phyloP scores from a whole-genome alignment of 2,797 vertebrate genomes.

The Ctenopoma multispine region DNA sequence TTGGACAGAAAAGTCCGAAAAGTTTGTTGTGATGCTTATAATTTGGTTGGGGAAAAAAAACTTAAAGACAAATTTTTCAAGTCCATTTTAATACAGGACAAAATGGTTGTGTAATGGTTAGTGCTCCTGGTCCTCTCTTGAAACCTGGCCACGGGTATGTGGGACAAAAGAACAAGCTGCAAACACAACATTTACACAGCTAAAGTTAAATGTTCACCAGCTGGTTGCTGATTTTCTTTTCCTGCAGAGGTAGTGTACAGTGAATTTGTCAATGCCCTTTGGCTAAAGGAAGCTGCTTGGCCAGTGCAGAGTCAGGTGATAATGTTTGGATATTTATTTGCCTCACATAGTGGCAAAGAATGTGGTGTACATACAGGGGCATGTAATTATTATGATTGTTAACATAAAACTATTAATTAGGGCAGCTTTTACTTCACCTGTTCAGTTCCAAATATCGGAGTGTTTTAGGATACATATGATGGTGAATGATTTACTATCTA shows the following conservation, averaged over 20 bases:
- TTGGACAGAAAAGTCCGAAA: too few species aligned
- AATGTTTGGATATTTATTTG: neutral
- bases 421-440: slow-evolving; percentile 1
- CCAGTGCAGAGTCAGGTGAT: neutral
- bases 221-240: neutral
- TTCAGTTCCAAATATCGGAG: neutral
- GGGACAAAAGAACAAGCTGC: too few species aligned
- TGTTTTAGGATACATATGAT: neutral
- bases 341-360: too few species aligned
- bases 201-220: neutral
- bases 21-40: neutral
- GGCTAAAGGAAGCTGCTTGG: neutral
- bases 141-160: too few species aligned
- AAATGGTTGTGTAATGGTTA: too few species aligned
- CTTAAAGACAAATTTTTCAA: neutral
- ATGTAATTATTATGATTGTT: neutral
- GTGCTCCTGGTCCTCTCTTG: too few species aligned
- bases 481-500: neutral
- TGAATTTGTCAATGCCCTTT: neutral
- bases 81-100: neutral
- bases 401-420: slow-evolving; percentile 6
- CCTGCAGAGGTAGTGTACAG: neutral
- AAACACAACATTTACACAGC: too few species aligned
- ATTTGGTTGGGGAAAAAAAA: neutral
- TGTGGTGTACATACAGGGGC: neutral